Evolutionary conservation across 64 coral and sea anemone genomes (phyloP), one percentile per base, ranked within the genome.

Genomic region (Stichodactyla helianthus): DNA sequence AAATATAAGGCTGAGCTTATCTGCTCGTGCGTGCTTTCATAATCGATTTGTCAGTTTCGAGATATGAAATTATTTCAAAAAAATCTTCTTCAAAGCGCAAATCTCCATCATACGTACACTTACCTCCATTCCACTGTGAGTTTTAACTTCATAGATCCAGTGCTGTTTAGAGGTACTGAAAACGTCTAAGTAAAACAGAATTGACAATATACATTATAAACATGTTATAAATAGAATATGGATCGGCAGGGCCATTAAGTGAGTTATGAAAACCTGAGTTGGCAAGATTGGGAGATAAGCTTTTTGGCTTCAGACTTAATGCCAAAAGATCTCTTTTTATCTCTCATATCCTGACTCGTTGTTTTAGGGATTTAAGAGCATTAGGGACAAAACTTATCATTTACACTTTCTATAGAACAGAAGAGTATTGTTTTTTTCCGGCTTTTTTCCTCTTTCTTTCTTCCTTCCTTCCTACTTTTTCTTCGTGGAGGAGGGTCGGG

Each of bases 91-190:
- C 35, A 44, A 44, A 44, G 35, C 35, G 35, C 35, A 44, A 44
- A 44, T 44, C 35, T 44, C 31, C 1, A 44, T 44, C 35, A n/a
- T n/a, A 65, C 23, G 35, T 50, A 19, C 9, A 87, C 91, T 51
- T 53, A 96, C 94, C 94, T 93, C 94, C 94, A 96, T 67, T 96
- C 94, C 26, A 96, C 79, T 12, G 91, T 88, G 14, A 96, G 65
- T 51, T 93, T 86, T 20, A 96, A 85, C 82, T 96, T 96, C 58
- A 96, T 87, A 9, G 94, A 96, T 50, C 94, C 94, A 51, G 91
- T 96, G 79, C 94, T 96, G 81, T 96, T 96, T n/a, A 96, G 68
- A 55, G 94, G 94, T 26, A 96, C 94, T 28, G 91, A 88, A 74
- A 96, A 78, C 27, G 86, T 90, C 94, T 96, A 79, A 23, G 63